Evolutionary conservation across 92 coral and sea anemone genomes (phyloP), one percentile per base, ranked within the genome.

Genomic region (Zoanthus solanderi): DNA sequence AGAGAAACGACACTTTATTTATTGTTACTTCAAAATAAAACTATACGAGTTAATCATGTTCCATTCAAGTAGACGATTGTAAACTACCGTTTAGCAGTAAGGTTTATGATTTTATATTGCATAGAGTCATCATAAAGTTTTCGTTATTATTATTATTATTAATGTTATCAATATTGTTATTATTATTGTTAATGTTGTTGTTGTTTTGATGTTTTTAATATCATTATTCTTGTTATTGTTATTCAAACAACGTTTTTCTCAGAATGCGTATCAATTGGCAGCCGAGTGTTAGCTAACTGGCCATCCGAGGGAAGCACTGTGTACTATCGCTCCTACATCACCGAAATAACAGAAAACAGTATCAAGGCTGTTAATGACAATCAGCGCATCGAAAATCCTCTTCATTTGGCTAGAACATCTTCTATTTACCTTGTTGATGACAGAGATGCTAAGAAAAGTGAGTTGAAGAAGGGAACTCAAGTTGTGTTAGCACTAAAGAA

Each of bases 231-330:
- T 23, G 23, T 23, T 23, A 23, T 23, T 23, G 23, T 23, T 23
- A 23, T 23, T 23, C 23, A 47, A 47, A 47, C 52, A 47, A 4
- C 8, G 4, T 47, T 47, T 47, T 8, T 78, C 72, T 9, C 82
- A 94, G 98, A 79, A 16, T 94, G 98, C 81, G 77, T 92, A 50
- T 78, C 94, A 9, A n/a, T 88, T 47, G 98, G 98, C 10, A 83
- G 94, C 2, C 79, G 72, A 63, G 94, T 94, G 29, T 81, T 94
- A 46, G 98, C 98, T 14, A 78, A 79, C 11, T 94, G 98, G 98
- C 89, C 89, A 85, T 71, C 90, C 44, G 74, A 76, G 60, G 65
- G 82, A 0, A 72, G 76, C n/a, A 76, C 79, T 18, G 60, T 89
- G 0, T 78, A 86, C 84, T 79, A 90, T 42, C 87, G 77, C 44